Base-by-base conservation (phyloP, 1,140 invertebrate species). In the Drosophila murphyi region DNA sequence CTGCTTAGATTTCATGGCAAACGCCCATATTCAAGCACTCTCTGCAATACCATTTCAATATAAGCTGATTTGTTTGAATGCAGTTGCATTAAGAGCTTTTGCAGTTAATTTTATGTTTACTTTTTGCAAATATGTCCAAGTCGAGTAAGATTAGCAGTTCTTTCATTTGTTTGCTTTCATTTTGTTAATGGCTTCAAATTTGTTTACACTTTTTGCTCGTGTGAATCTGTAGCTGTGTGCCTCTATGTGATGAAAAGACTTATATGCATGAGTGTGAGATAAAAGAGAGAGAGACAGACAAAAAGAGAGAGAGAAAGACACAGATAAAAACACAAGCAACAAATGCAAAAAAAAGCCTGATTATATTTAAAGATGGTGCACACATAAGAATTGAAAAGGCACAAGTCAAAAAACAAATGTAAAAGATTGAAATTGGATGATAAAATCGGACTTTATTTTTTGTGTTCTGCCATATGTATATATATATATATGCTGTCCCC, bases 121-220 rank as follows among this genome's bases (percentile, higher is more conserved):
- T 8, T 50, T 7, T 3, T 32, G 29, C 6, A n/a, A 4, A 12
- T 37, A 60, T 60, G 2, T 28, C 7, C 3, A 5, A 62, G 60
- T 62, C 60, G 60, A 12, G 60, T 32, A 3, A 12, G 29, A 28
- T 50, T 10, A 20, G 6, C 2, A 57, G 32, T 51, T 45, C 47
- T 62, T 50, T 45, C 60, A 71, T 82, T 62, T 81, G 74, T 72
- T 72, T 71, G 70, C 61, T 62, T 75, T 87, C 67, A 86, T 82
- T 82, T 88, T 72, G 68, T 82, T 86, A 88, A 82, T 86, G 83
- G 64, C 67, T 32, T 48, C 51, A 62, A 85, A 78, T 57, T 76
- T 86, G 82, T 86, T 88, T 88, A 88, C 83, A 76, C 43, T 70
- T 72, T 74, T 20, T 64, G 12, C 37, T 56, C 55, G 37, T 31